These are phyloP conservation scores for Helarctos malayanus DNA, from an alignment of 2,797 vertebrate genomes.

Conservation along the genomic window DNA sequence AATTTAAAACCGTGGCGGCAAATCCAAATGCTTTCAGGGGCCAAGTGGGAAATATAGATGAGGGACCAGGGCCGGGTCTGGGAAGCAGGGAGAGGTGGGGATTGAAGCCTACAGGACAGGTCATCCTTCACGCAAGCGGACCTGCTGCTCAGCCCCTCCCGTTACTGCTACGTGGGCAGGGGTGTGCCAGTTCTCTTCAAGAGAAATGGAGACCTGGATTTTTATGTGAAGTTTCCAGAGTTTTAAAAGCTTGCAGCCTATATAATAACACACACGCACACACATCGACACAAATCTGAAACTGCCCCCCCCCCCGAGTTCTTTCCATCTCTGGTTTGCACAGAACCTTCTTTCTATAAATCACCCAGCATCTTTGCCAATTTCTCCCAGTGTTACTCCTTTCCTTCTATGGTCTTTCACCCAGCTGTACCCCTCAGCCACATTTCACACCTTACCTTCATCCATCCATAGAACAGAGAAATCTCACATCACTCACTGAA, in stretches of 20 bases:
- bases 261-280: not conserved
- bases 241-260: not conserved
- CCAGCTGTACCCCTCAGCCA: not conserved
- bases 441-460: not conserved
- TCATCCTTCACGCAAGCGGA: not conserved
- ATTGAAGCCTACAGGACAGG: rapidly evolving
- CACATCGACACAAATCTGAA: not conserved
- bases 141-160: not conserved
- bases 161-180: not conserved
- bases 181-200: not conserved
- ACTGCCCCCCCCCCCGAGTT: not conserved
- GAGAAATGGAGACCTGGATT: not conserved
- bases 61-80: not conserved
- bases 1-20: not conserved
- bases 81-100: not conserved
- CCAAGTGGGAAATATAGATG: not conserved
- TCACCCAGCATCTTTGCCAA: not conserved
- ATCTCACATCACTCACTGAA: not conserved
- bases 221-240: not conserved
- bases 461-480: not conserved
- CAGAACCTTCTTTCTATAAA: not conserved
- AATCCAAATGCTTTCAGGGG: not conserved
- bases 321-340: not conserved
- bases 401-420: not conserved
- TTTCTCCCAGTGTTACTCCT: not conserved